A percentile compares a stretch with the other conserved stretches of the same genome.
phyloP scores from a whole-genome alignment of 2,113 vertebrate species.

The Centropus unirufus region DNA sequence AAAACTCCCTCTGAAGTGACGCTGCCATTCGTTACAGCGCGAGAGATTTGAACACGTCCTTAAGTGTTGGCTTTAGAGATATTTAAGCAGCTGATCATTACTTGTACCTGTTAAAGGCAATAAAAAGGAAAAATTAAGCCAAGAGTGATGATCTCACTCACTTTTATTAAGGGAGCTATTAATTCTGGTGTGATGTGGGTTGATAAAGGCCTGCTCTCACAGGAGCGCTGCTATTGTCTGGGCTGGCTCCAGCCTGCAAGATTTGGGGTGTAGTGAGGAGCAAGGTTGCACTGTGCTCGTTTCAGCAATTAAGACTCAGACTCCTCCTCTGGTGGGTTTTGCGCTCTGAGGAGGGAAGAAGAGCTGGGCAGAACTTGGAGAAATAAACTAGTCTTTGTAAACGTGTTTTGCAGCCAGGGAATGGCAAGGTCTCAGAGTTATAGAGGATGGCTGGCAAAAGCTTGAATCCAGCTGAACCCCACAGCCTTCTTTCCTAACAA shows the following conservation, averaged over 20 bases:
- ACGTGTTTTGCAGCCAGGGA: neutral
- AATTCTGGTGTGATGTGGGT: neutral
- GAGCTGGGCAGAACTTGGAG: neutral
- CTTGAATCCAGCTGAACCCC: neutral
- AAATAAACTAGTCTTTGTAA: neutral
- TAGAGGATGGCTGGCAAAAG: neutral
- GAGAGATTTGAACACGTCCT: neutral
- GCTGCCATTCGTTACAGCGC: slow-evolving; percentile 1
- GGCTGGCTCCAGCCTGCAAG: neutral
- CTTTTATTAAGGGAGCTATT: slow-evolving; percentile 46
- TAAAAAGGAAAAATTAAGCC: slow-evolving; percentile 48
- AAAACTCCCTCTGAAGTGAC: neutral
- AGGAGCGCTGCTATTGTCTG: neutral
- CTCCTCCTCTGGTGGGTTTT: neutral
- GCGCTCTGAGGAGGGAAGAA: neutral
- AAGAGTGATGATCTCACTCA: slow-evolving; percentile 54
- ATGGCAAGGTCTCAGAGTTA: neutral
- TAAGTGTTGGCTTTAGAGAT: slow-evolving; percentile 23
- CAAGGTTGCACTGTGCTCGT: neutral
- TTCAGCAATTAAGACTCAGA: fast-evolving
- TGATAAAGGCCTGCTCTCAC: neutral
- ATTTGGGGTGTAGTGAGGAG: neutral
- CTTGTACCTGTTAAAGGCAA: slow-evolving; percentile 37
- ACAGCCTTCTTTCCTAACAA: neutral
- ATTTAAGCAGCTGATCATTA: slow-evolving; percentile 58